Evolutionary conservation across 2,888 invertebrate species (phyloP), one percentile per base, ranked within the genome.

Genomic region (Brenthis hecate): DNA sequence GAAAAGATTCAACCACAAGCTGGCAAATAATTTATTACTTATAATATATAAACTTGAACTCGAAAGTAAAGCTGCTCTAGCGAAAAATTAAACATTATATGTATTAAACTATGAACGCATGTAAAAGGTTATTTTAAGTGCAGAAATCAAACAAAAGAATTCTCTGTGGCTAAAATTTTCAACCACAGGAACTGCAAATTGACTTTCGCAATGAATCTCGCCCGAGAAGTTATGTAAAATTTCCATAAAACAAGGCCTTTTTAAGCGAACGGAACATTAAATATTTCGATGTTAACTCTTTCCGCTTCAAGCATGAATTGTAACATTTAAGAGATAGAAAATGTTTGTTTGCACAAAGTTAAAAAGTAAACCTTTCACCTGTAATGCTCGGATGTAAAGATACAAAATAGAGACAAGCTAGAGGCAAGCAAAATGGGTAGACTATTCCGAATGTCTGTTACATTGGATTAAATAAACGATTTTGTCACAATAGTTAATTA

Each of bases 201-300:
- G 68, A 72, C 72, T 70, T 72, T 63, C 63, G 66, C 70, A 69
- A 69, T 72, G 70, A 72, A 70, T 68, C 73, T 69, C 68, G 67
- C 64, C 64, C 64, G 67, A 69, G 68, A 82, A 82, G 80, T 82
- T 81, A 81, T 70, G 65, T 70, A 67, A 65, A 81, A 80, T 84
- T 81, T 76, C 75, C 73, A 78, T 76, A 78, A 75, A 79, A 77
- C 75, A 73, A 77, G 66, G 77, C 74, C 77, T 79, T 79, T 81
- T 74, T 75, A 76, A 82, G 79, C 77, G 80, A 78, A 82, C 76
- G 77, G 71, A 77, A 81, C 81, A 80, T 82, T 80, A 80, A 85
- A 85, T 82, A 80, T 76, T 75, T 73, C 72, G 56, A 70, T 70
- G 71, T 71, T 72, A 68, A 71, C 73, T 71, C 65, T 68, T 68